Conservation (phyloP, 2,888 invertebrate species). For the Galeruca laticollis region DNA sequence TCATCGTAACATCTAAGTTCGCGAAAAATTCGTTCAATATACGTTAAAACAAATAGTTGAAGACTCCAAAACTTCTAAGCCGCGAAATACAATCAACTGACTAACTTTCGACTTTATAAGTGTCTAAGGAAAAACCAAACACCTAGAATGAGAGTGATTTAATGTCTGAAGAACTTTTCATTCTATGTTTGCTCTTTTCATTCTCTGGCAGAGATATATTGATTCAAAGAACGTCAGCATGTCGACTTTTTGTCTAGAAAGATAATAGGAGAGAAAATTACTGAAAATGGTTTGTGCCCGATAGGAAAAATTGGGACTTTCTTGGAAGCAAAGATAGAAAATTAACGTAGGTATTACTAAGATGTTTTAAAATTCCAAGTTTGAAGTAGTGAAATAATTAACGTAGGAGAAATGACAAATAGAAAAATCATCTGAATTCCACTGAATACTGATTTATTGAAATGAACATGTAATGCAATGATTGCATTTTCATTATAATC, state of each 20-base stretch:
- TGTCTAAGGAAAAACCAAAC: slow-evolving; percentile 24
- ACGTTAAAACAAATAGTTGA: neutral
- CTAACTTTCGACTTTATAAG: neutral
- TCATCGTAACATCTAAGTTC: no score
- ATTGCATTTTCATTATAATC: no score
- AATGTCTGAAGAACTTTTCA: slow-evolving; percentile 34
- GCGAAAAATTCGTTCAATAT: no score
- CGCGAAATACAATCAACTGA: neutral
- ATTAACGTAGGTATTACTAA: neutral
- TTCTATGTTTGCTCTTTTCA: slow-evolving; percentile 27
- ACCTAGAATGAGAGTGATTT: slow-evolving; percentile 35
- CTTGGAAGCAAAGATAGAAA: neutral
- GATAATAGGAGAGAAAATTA: slow-evolving; percentile 18
- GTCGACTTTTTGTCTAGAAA: slow-evolving; percentile 20
- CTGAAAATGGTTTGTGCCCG: slow-evolving; percentile 6
- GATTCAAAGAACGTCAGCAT: slow-evolving; percentile 18
- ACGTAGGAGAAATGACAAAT: no score
- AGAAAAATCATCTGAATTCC: no score
- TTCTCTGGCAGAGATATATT: slow-evolving; percentile 20
- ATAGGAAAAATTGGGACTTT: slow-evolving; percentile 1
- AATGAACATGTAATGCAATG: no score
- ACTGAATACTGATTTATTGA: no score
- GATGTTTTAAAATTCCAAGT: neutral
- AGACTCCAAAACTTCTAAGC: neutral
- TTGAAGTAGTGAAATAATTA: neutral